Base-by-base conservation (phyloP, 2,888 invertebrate species). In the Podotricha telesiphe region DNA sequence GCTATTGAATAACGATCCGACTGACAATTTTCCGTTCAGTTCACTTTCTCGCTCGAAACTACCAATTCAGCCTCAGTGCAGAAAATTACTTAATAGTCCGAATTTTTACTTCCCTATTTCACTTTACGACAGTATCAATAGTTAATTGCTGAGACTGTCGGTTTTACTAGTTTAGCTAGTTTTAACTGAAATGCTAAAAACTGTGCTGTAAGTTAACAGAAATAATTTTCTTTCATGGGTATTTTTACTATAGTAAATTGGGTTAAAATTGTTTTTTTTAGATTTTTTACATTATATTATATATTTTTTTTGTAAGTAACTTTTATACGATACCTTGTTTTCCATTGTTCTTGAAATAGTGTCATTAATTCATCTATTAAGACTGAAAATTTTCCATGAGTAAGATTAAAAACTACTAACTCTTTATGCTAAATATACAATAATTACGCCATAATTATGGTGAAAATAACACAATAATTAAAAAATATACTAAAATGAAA, bases 121-220 rank as follows among this genome's bases (percentile, higher is more conserved):
- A 6, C 5, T n/a, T 5, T 42, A 3, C 42, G 6, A 22, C 42
- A 45, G 42, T 42, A 45, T 22, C n/a, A 22, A 22, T 58, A n/a
- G n/a, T 0, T n/a, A 22, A 42, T 45, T 59, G 34, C 55, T 17
- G 1, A 6, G 34, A 55, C n/a, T 53, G 11, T 37, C 55, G 17
- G 17, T 55, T 53, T 53, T n/a, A 53, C 53, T 53, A 53, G 53
- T 28, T n/a, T 17, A 37, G 10, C 17, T 34, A 55, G 55, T 37
- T 37, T 55, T 55, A 55, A 55, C 17, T 55, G 17, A 55, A 55
- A 55, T 17, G 55, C 5, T 37, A 37, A 5, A 55, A 28, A 11
- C 13, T 3, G 22, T 37, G 11, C 10, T 37, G 28, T n/a, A 17
- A 53, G 10, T n/a, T n/a, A n/a, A 34, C 17, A 17, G 47, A 47